These are phyloP conservation scores for Axea sp. DNA, from an alignment of 2,888 invertebrate species.

Conservation along the genomic window DNA sequence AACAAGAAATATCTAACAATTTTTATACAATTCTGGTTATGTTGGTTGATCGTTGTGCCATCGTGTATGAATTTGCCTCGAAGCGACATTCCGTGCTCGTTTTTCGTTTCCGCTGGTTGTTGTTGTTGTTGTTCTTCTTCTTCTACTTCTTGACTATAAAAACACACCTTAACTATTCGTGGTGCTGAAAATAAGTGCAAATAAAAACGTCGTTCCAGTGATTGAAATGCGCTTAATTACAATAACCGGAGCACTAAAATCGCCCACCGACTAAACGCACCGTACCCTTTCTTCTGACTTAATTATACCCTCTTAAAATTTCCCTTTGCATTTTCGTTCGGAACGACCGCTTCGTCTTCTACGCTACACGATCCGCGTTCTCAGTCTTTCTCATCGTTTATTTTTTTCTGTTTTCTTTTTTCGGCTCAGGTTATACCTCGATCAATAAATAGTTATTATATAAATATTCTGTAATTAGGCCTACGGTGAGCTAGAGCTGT, in stretches of 20 bases:
- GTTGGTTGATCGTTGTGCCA: conserved; percentile 63
- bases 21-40: no score
- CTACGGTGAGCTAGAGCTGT: conserved; percentile 78
- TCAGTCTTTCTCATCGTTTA: conserved; percentile 60
- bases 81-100: no score
- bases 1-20: no score
- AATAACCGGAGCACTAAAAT: no score
- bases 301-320: neutral
- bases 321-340: conserved; percentile 2
- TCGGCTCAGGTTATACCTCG: conserved; percentile 68
- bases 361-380: conserved; percentile 11
- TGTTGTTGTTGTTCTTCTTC: no score
- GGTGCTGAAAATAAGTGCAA: no score
- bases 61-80: neutral
- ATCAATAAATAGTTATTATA: conserved; percentile 75
- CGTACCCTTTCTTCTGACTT: neutral
- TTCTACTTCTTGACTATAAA: no score
- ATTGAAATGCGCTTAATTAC: no score
- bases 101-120: neutral
- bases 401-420: no score
- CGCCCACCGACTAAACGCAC: conserved; percentile 2
- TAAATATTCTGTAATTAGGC: conserved; percentile 77
- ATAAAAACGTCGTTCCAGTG: no score
- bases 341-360: conserved; percentile 7
- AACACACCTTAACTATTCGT: no score